Evolutionary conservation across 2,888 invertebrate genomes (phyloP).

Genomic region (Ctena decussata): DNA sequence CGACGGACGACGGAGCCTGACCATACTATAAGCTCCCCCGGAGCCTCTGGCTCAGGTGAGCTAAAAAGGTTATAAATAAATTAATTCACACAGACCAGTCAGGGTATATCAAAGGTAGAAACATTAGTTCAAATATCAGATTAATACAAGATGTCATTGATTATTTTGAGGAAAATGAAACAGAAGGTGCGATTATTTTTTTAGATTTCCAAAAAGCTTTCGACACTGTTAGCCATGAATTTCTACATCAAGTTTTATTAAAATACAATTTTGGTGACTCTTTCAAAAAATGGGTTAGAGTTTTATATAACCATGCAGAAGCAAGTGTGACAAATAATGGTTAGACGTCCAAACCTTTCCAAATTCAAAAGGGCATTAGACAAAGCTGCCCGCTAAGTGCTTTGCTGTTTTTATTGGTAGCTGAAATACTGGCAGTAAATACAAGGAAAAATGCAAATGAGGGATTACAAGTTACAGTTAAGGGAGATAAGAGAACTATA

Average conservation of each 20-base stretch:
- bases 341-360: background rate
- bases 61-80: no score
- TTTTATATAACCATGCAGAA: background rate
- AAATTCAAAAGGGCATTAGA: background rate
- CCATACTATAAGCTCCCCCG: no score
- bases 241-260: background rate
- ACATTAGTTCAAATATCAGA: slow-evolving; percentile 18
- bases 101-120: slow-evolving; percentile 24
- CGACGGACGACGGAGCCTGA: no score
- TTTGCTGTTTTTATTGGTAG: slow-evolving; percentile 13
- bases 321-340: slow-evolving; percentile 17
- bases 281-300: background rate
- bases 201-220: slow-evolving; percentile 11
- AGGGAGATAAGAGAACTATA: no score
- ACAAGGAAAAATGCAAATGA: background rate
- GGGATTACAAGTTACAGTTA: no score
- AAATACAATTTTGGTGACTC: slow-evolving; percentile 4
- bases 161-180: background rate
- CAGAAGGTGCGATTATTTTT: slow-evolving; percentile 10
- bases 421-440: background rate
- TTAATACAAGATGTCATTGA: no score
- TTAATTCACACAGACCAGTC: no score
- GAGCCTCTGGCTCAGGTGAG: no score
- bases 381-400: slow-evolving; percentile 22
- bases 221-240: background rate